Conservation (phyloP, 2,888 invertebrate species). For the Eupelmus urozonus region DNA sequence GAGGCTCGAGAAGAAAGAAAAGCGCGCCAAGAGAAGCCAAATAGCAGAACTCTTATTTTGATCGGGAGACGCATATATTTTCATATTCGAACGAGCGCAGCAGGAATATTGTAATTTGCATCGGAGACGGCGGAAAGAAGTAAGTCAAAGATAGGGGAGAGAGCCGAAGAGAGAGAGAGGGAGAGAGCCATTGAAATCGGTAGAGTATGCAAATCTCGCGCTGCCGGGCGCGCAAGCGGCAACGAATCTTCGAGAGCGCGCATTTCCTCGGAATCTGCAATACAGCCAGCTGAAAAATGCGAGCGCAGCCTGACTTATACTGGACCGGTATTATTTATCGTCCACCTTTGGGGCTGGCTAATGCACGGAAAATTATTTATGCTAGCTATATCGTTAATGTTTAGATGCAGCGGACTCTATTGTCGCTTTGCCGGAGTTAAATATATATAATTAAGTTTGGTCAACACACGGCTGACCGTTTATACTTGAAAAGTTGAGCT, state of each 20-base stretch:
- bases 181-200: constrained; percentile 70
- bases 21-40: constrained; percentile 12
- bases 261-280: background rate
- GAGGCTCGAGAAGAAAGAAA: background rate
- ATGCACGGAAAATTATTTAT: constrained; percentile 39
- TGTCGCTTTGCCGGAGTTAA: too few relatives aligned
- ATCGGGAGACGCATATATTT: constrained; percentile 74
- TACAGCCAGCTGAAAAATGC: constrained; percentile 45
- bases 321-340: constrained; percentile 37
- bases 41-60: constrained; percentile 68
- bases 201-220: constrained; percentile 71
- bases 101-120: constrained; percentile 77
- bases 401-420: too few relatives aligned
- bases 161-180: constrained; percentile 53
- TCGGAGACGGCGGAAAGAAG: constrained; percentile 73
- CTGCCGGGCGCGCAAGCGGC: background rate
- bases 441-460: too few relatives aligned
- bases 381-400: constrained; percentile 23
- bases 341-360: background rate
- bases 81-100: constrained; percentile 72
- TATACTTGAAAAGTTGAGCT: too few relatives aligned
- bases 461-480: too few relatives aligned
- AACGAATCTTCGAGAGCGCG: background rate
- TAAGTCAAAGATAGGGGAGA: constrained; percentile 66
- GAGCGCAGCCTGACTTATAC: constrained; percentile 30